A percentile compares a stretch with the other conserved stretches of the same genome.
Evolutionary conservation across 2,888 invertebrate species (phyloP).

Genomic region (Acanthosoma haemorrhoidale): DNA sequence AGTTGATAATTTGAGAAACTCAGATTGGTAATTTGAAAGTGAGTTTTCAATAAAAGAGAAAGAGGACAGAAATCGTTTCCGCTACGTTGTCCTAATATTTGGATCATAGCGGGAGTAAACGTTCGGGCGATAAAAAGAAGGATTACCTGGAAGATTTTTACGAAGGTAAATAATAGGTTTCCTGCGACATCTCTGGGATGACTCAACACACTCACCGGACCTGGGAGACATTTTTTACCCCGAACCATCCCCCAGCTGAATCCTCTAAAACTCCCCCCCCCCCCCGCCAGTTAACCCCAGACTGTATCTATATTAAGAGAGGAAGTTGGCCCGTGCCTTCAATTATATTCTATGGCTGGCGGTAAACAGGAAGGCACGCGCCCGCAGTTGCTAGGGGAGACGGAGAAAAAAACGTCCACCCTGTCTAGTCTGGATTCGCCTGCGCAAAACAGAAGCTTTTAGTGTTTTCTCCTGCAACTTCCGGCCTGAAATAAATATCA

Average conservation of each 20-base stretch:
- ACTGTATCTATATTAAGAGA: constrained; percentile 10
- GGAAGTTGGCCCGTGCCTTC: constrained; percentile 14
- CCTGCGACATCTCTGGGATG: too few species aligned
- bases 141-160: too few species aligned
- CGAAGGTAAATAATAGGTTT: too few species aligned
- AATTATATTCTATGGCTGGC: neutral
- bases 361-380: constrained; percentile 23
- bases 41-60: too few species aligned
- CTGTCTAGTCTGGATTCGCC: neutral
- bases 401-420: neutral
- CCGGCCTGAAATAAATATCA: too few species aligned
- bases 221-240: neutral
- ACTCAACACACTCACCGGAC: too few species aligned
- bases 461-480: neutral
- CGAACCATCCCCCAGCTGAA: neutral
- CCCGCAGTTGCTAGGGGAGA: neutral
- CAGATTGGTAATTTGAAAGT: too few species aligned
- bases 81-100: too few species aligned
- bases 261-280: neutral
- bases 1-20: too few species aligned
- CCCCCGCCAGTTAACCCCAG: neutral
- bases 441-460: neutral
- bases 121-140: too few species aligned
- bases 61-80: too few species aligned
- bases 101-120: too few species aligned